Evolutionary conservation across 2,113 vertebrate genomes (phyloP).

Genomic region (Limanda limanda): DNA sequence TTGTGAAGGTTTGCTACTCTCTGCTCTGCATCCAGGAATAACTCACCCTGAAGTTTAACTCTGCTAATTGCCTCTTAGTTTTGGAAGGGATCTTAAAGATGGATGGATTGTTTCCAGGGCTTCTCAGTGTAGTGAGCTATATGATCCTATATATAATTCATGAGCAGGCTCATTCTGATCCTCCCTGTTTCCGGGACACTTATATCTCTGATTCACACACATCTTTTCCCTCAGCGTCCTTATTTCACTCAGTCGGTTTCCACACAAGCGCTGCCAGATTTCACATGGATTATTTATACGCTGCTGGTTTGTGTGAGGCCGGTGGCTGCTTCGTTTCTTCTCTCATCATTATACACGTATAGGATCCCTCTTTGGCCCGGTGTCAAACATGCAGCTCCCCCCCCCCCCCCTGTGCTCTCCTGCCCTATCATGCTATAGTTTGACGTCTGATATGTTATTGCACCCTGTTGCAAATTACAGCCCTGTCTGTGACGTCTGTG

Average conservation of each 20-base stretch:
- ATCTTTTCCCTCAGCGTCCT: no score
- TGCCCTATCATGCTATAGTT: background rate
- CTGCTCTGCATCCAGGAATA: no score
- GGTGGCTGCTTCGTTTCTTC: conserved; percentile 13
- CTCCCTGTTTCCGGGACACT: background rate
- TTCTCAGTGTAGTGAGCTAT: background rate
- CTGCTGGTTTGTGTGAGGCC: conserved; percentile 44
- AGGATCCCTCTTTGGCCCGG: conserved; percentile 11
- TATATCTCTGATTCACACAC: background rate
- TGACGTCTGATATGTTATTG: conserved; percentile 39
- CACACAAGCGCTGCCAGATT: conserved; percentile 35
- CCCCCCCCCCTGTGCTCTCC: conserved; percentile 1
- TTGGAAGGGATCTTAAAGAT: background rate
- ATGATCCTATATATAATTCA: no score
- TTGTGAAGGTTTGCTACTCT: no score
- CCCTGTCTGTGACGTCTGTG: conserved; percentile 19
- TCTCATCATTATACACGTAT: conserved; percentile 51
- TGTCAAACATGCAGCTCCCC: conserved; percentile 7
- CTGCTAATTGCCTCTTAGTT: background rate
- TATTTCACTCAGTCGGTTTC: conserved; percentile 9
- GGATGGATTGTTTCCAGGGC: background rate
- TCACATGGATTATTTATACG: conserved; percentile 63
- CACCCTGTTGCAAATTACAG: conserved; percentile 30
- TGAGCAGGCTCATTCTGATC: no score
- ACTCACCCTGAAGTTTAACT: no score